Conservation (phyloP, 2,888 invertebrate genomes). For the Acanthopleura granulata region DNA sequence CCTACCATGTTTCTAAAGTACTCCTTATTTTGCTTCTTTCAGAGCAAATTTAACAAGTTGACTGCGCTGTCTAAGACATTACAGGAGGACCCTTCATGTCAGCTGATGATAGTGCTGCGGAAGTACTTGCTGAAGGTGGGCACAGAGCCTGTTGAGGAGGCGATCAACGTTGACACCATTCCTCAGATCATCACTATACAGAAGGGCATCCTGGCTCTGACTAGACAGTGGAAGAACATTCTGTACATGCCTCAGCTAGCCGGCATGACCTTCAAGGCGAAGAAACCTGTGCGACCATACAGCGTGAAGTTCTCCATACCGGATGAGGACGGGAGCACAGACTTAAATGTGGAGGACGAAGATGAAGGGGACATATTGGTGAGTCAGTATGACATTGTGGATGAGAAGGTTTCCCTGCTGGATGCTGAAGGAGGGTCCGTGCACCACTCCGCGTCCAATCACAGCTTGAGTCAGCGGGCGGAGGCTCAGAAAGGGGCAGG, state of each 20-base stretch:
- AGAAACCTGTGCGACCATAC: constrained; percentile 76
- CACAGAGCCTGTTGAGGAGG: constrained; percentile 83
- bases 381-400: constrained; percentile 79
- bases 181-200: constrained; percentile 89
- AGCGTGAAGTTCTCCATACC: constrained; percentile 89
- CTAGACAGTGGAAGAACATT: constrained; percentile 97
- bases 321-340: constrained; percentile 41
- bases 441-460: background rate
- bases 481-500: background rate
- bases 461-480: background rate
- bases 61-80: constrained; percentile 86
- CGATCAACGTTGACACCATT: constrained; percentile 85
- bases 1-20: no score
- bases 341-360: constrained; percentile 40
- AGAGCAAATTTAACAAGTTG: constrained; percentile 92
- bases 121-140: constrained; percentile 83
- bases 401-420: constrained; percentile 81
- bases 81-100: constrained; percentile 95
- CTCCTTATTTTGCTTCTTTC: constrained; percentile 34
- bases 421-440: constrained; percentile 71
- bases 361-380: constrained; percentile 42
- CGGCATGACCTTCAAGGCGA: constrained; percentile 82
- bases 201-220: constrained; percentile 95
- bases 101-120: constrained; percentile 89
- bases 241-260: constrained; percentile 91